These are phyloP conservation scores for Mus caroli DNA, from an alignment of 2,797 vertebrate species.

Conservation along the genomic window DNA sequence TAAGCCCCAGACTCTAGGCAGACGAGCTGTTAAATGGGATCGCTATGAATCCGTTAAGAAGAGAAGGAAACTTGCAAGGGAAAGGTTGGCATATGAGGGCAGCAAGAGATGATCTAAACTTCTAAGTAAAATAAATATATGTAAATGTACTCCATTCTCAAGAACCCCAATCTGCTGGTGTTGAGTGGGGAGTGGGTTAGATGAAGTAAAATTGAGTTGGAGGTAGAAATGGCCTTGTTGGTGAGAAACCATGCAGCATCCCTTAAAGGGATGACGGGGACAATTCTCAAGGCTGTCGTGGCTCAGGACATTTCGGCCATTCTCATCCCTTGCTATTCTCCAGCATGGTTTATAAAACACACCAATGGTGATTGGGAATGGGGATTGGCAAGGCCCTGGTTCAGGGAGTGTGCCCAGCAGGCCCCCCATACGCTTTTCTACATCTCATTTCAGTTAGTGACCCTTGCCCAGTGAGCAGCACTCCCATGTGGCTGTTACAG, in stretches of 20 bases:
- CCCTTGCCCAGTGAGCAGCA: no score
- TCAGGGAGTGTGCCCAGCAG: not conserved
- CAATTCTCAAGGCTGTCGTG: fast-evolving
- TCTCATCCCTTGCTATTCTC: not conserved
- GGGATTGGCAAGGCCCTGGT: not conserved
- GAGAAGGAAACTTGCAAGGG: not conserved
- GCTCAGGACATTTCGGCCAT: fast-evolving
- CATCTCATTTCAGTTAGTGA: not conserved
- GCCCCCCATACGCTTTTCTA: not conserved
- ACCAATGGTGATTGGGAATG: not conserved
- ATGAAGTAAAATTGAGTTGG: not conserved
- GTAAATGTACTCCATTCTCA: not conserved
- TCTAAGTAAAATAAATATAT: not conserved
- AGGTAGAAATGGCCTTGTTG: not conserved
- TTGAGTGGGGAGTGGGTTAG: not conserved
- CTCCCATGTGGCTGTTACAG: not conserved
- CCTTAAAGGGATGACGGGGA: not conserved
- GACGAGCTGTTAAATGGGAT: not conserved
- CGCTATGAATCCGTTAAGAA: not conserved
- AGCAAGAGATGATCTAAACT: not conserved
- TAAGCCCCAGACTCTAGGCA: not conserved
- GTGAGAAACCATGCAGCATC: not conserved
- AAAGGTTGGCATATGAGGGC: not conserved
- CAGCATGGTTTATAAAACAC: not conserved
- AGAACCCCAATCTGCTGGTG: not conserved